Conservation (phyloP, 2,113 vertebrate genomes). For the human (Homo sapiens) region DNA sequence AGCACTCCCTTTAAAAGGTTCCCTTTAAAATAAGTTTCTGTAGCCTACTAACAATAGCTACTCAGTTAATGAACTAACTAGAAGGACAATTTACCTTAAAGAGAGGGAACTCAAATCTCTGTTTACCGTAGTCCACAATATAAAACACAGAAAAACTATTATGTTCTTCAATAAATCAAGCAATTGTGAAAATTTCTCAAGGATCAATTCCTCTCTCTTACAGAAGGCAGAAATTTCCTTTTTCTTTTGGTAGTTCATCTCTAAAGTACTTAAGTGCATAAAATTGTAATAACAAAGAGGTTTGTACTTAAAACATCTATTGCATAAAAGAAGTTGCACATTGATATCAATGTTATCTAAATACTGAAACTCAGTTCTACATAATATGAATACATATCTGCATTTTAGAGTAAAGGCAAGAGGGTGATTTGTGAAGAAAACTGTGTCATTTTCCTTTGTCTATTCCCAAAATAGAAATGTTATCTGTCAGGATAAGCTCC, state of each 20-base stretch:
- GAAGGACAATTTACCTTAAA: conserved; percentile 10
- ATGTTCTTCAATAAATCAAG: conserved; percentile 48
- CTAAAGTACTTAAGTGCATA: neutral
- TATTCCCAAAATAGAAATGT: neutral
- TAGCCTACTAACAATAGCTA: neutral
- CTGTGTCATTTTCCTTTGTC: neutral
- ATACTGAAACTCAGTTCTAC: neutral
- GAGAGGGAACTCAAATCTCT: neutral
- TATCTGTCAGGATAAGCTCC: neutral
- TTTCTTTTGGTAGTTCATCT: neutral
- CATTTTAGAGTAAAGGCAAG: neutral
- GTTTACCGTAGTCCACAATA: neutral
- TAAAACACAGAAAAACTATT: neutral
- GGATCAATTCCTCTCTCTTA: neutral
- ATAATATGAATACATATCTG: neutral
- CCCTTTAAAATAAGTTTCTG: conserved; percentile 2
- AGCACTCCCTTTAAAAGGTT: neutral
- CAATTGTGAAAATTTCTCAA: neutral
- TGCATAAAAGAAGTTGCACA: neutral
- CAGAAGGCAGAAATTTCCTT: neutral
- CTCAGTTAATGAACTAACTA: neutral
- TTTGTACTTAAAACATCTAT: neutral
- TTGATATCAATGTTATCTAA: conserved; percentile 12
- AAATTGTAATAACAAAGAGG: neutral
- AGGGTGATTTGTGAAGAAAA: neutral